A percentile compares a stretch with the other conserved stretches of the same genome.
These are phyloP conservation scores for Ctenomys sociabilis DNA, from an alignment of 2,113 vertebrate genomes.

Conservation along the genomic window DNA sequence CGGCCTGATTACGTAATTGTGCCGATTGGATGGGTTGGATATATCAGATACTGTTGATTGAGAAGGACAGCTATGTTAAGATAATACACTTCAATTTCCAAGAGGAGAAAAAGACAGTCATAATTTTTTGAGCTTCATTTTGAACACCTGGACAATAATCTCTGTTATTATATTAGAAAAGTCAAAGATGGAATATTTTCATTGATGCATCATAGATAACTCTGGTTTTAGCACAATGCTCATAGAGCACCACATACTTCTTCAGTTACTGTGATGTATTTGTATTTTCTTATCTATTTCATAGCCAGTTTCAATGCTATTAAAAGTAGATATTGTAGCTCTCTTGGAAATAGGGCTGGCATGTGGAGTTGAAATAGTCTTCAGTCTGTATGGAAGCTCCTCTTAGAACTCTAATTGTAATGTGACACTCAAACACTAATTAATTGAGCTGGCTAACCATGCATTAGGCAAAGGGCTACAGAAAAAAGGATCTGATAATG, in stretches of 20 bases:
- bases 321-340: not conserved
- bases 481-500: not conserved
- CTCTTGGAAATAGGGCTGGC: not conserved
- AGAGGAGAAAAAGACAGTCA: not conserved
- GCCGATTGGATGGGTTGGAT: not conserved
- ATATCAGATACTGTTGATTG: not conserved
- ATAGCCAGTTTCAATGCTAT: not conserved
- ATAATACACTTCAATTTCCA: constrained; percentile 24
- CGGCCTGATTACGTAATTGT: not conserved
- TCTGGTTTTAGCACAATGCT: not conserved
- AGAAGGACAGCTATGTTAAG: not conserved
- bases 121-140: constrained; percentile 17
- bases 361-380: not conserved
- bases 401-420: not conserved
- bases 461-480: not conserved
- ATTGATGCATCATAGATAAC: not conserved
- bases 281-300: not conserved
- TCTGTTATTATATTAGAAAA: not conserved
- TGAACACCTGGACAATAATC: constrained; percentile 11
- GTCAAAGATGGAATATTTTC: not conserved
- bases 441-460: not conserved
- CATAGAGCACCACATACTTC: not conserved
- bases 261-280: not conserved
- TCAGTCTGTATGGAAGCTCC: not conserved
- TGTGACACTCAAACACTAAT: not conserved